Evolutionary conservation across 2,797 vertebrate species (phyloP).

Genomic region (Enteromius argenteus): DNA sequence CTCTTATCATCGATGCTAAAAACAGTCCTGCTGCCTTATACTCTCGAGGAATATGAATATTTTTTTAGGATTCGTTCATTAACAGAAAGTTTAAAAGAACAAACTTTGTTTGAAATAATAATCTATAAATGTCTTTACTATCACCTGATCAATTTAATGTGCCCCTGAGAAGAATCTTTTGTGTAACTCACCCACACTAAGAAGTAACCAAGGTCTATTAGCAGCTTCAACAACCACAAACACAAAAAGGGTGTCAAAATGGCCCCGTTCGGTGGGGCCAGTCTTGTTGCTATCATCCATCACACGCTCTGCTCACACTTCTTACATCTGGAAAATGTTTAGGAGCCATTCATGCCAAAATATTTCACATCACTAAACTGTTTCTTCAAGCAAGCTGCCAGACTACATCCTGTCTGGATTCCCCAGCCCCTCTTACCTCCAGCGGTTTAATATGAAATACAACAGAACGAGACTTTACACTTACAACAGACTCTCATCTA

Average conservation of each 20-base stretch:
- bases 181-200: background rate
- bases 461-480: background rate
- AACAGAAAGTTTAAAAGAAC: background rate
- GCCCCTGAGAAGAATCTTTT: background rate
- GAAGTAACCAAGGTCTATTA: background rate
- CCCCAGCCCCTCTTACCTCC: background rate
- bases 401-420: constrained; percentile 28
- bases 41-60: background rate
- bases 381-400: constrained; percentile 12
- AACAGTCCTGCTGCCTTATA: background rate
- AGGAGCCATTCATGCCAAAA: constrained; percentile 1
- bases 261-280: background rate
- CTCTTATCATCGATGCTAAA: background rate
- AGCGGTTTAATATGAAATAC: background rate
- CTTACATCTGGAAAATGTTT: constrained; percentile 39
- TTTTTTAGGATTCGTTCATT: background rate
- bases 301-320: constrained; percentile 20
- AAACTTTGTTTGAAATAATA: background rate
- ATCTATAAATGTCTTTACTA: background rate
- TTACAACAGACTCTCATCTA: background rate
- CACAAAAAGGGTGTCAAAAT: background rate
- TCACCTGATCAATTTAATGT: background rate
- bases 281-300: constrained; percentile 10
- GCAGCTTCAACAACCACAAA: background rate
- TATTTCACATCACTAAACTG: constrained; percentile 29